These are phyloP conservation scores for Nemapogon koenigi DNA, from an alignment of 2,888 invertebrate species.

Conservation along the genomic window DNA sequence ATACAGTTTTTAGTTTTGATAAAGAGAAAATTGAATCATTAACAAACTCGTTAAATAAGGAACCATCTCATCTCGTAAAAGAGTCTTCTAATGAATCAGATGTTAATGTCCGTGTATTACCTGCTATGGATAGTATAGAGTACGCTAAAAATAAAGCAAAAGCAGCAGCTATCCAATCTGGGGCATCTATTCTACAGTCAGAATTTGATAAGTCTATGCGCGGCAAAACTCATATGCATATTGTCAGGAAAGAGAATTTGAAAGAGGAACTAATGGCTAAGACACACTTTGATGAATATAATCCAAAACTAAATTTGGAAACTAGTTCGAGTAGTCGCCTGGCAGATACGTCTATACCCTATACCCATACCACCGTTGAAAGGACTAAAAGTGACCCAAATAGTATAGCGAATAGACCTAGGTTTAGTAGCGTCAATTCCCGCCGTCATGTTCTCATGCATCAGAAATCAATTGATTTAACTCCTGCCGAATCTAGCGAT, in stretches of 20 bases:
- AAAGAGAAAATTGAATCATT: constrained; percentile 77
- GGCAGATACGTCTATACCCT: constrained; percentile 58
- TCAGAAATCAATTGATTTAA: constrained; percentile 84
- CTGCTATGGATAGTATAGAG: constrained; percentile 61
- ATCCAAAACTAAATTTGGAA: constrained; percentile 69
- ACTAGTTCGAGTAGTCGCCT: constrained; percentile 60
- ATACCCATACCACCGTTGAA: constrained; percentile 77
- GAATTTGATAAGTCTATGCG: constrained; percentile 67
- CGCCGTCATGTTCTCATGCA: constrained; percentile 83
- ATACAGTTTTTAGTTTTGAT: constrained; percentile 78
- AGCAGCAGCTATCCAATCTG: constrained; percentile 39
- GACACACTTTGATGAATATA: constrained; percentile 74
- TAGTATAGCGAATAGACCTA: constrained; percentile 74
- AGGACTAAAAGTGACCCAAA: constrained; percentile 89
- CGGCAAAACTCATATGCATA: constrained; percentile 43
- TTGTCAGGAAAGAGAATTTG: constrained; percentile 59
- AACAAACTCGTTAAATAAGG: constrained; percentile 62
- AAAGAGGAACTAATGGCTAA: constrained; percentile 71
- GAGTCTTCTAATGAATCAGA: constrained; percentile 61
- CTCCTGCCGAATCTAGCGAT: constrained; percentile 85
- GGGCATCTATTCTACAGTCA: constrained; percentile 63
- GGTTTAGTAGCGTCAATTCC: constrained; percentile 74
- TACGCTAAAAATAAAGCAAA: constrained; percentile 65
- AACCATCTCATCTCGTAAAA: constrained; percentile 44
- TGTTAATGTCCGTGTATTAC: constrained; percentile 50